Evolutionary conservation across 1,140 invertebrate genomes (phyloP).

Genomic region (Linepithema humile): DNA sequence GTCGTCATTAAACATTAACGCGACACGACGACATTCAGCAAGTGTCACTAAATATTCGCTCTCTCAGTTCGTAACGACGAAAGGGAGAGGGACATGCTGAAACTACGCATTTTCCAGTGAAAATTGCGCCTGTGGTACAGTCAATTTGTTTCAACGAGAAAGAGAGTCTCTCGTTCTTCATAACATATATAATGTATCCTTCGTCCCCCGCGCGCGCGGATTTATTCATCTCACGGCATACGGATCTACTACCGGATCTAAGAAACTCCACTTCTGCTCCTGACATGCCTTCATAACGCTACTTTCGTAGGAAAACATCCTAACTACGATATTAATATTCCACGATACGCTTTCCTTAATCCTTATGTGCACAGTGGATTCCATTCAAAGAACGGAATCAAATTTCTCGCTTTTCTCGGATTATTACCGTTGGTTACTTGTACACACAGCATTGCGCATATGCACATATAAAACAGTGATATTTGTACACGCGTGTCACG

Average conservation of each 20-base stretch:
- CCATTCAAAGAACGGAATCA: not conserved
- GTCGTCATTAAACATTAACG: conserved; percentile 10
- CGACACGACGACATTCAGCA: not conserved
- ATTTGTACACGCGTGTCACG: not conserved
- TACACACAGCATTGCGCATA: not conserved
- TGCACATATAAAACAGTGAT: not conserved
- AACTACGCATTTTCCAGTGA: not conserved
- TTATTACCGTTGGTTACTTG: not conserved
- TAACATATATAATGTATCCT: not conserved
- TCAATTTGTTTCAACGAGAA: conserved; percentile 5
- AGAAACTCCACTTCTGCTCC: not conserved
- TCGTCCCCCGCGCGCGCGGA: not conserved
- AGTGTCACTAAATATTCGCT: not conserved
- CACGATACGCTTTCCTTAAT: not conserved
- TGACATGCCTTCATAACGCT: not conserved
- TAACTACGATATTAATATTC: conserved; percentile 18
- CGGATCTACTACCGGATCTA: not conserved
- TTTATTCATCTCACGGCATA: conserved; percentile 20
- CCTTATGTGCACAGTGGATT: not conserved
- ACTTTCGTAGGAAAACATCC: not conserved
- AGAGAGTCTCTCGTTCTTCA: not conserved
- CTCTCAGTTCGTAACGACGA: not conserved
- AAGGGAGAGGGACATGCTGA: not conserved
- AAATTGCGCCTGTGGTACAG: not conserved
- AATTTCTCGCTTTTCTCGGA: not conserved